Conservation (phyloP, 2,797 vertebrate genomes). For the Moxostoma hubbsi region DNA sequence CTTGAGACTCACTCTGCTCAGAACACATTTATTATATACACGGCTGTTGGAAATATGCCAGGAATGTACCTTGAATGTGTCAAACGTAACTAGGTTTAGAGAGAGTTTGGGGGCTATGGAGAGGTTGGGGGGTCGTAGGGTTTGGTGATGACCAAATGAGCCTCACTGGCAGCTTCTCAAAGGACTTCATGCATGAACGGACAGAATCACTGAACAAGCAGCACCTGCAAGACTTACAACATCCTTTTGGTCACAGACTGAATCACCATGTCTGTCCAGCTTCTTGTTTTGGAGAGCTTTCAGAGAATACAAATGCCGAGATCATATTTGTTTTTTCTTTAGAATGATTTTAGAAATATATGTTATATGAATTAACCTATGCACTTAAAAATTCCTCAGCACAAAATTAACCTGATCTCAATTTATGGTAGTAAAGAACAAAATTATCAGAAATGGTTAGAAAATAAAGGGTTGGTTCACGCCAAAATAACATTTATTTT, state of each 20-base stretch:
- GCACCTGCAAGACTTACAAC: neutral
- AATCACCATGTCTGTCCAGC: no score
- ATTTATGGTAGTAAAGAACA: neutral
- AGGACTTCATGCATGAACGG: neutral
- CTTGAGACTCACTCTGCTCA: neutral
- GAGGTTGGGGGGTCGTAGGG: neutral
- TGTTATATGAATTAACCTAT: no score
- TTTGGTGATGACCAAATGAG: neutral
- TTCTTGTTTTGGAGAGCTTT: no score
- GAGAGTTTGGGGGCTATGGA: no score
- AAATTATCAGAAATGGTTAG: neutral
- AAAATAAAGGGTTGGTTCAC: no score
- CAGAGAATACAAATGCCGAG: no score
- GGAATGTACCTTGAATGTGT: constrained; percentile 28
- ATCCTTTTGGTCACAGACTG: neutral
- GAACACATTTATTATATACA: constrained; percentile 25
- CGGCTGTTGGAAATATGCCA: constrained; percentile 25
- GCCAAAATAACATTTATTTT: no score
- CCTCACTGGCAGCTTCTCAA: neutral
- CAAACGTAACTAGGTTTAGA: constrained; percentile 11
- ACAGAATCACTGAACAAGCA: neutral
- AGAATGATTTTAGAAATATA: no score
- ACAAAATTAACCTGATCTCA: no score
- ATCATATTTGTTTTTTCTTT: no score
- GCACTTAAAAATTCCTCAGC: no score